These are phyloP conservation scores for Phortica magna DNA, from an alignment of 2,888 invertebrate species.

Conservation along the genomic window DNA sequence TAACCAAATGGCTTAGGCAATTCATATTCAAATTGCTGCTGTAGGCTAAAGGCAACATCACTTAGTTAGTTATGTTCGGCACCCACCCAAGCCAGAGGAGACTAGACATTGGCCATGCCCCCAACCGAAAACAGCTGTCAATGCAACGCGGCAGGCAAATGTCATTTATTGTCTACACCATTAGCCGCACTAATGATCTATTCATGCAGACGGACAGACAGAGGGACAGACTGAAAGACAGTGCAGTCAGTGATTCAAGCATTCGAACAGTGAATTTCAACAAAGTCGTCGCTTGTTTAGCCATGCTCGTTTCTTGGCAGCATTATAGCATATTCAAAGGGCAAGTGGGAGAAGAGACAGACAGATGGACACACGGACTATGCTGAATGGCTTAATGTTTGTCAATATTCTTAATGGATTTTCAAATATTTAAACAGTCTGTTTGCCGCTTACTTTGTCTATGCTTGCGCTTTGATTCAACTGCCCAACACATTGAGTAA, in stretches of 20 bases:
- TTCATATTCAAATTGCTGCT: constrained; percentile 65
- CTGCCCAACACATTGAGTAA: constrained; percentile 55
- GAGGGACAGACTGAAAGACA: constrained; percentile 28
- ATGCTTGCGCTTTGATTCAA: constrained; percentile 10
- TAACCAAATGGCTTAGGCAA: constrained; percentile 36
- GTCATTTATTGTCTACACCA: constrained; percentile 70
- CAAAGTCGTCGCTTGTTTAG: background rate
- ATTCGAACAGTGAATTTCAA: background rate
- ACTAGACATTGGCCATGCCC: background rate
- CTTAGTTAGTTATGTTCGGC: background rate
- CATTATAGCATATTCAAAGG: constrained; percentile 9
- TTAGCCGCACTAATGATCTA: constrained; percentile 71
- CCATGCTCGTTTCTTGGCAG: background rate
- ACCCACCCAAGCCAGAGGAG: background rate
- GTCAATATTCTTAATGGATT: constrained; percentile 73
- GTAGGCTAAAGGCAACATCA: background rate
- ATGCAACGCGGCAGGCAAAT: constrained; percentile 5
- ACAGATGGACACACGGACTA: constrained; percentile 48
- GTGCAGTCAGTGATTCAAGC: constrained; percentile 20
- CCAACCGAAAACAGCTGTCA: background rate
- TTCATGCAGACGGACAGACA: constrained; percentile 51
- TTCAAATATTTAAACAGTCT: constrained; percentile 69
- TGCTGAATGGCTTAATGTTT: constrained; percentile 38
- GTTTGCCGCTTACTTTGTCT: constrained; percentile 33
- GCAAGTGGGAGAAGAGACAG: constrained; percentile 26